Evolutionary conservation across 2,797 vertebrate genomes (phyloP).

Genomic region (Podargus strigoides): DNA sequence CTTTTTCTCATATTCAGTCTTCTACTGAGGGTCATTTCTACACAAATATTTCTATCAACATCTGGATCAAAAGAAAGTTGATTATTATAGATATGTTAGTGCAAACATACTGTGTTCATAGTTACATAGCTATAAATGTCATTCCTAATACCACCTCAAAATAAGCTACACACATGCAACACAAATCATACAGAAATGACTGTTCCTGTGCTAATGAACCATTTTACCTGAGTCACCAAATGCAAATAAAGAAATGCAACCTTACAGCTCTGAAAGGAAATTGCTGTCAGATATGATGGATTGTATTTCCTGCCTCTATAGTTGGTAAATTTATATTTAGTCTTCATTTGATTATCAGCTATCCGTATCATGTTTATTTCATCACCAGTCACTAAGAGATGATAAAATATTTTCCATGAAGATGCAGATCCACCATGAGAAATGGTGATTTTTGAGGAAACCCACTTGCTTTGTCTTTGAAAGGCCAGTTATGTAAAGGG

Average conservation of each 20-base stretch:
- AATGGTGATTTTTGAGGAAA: not conserved
- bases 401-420: not conserved
- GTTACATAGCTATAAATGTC: not conserved
- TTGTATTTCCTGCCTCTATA: not conserved
- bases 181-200: not conserved
- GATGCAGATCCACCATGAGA: not conserved
- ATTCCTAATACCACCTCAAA: not conserved
- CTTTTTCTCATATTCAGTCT: not conserved
- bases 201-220: not conserved
- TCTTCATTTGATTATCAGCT: not conserved
- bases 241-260: constrained; percentile 22
- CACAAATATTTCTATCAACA: not conserved
- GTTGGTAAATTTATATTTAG: constrained; percentile 8
- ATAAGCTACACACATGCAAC: not conserved
- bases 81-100: not conserved
- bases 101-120: not conserved
- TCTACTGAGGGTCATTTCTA: not conserved
- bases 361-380: not conserved
- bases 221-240: not conserved
- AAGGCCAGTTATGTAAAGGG: not conserved
- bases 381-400: not conserved
- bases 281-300: constrained; percentile 29
- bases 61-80: not conserved
- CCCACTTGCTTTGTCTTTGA: not conserved
- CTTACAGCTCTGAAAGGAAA: constrained; percentile 16